Evolutionary conservation across 2,113 vertebrate species (phyloP), one percentile per base, ranked within the genome.

Genomic region (Fulica atra): DNA sequence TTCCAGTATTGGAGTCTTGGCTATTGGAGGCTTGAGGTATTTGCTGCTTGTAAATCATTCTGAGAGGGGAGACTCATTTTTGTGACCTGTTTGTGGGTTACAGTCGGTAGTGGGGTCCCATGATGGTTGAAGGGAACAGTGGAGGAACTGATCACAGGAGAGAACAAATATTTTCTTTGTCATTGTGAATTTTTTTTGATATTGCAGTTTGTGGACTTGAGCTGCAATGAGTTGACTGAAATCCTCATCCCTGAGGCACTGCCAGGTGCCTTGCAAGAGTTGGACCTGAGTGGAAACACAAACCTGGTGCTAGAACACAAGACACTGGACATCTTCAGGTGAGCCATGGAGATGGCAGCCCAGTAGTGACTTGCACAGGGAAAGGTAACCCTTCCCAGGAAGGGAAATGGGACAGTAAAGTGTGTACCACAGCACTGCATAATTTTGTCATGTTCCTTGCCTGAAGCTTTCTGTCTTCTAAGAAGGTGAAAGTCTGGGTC

Each of bases 251-350:
- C 99, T 4, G 99, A 99, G 57, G 98, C 98, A 31, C 97, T 99
- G 72, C 99, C 99, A 69, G 92, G 98, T 57, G 96, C 98, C 26
- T 98, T 99, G 89, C 99, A 99, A 91, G 99, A 99, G 92, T 94
- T 99, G 92, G 99, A 99, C 97, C 97, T 99, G 95, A 99, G 98
- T 2, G 99, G 99, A 92, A 99, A 99, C 97, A 98, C 97, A 96
- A 99, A 98, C 96, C 98, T 99, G 83, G 98, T 99, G 86, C 97
- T 99, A 86, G 99, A 99, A 94, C 99, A 99, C 93, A 99, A 99
- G 98, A 99, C 99, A 12, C 98, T 99, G 94, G 99, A 99, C 93
- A 97, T 99, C 81, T 99, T 99, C 97, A 99, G 99, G 99, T 99
- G 96, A 97, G 96, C 33, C 38, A 11, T 17, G 59, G 60, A 81